Base-by-base conservation (phyloP, 2,888 invertebrate species). In the Athripsodes cinereus region DNA sequence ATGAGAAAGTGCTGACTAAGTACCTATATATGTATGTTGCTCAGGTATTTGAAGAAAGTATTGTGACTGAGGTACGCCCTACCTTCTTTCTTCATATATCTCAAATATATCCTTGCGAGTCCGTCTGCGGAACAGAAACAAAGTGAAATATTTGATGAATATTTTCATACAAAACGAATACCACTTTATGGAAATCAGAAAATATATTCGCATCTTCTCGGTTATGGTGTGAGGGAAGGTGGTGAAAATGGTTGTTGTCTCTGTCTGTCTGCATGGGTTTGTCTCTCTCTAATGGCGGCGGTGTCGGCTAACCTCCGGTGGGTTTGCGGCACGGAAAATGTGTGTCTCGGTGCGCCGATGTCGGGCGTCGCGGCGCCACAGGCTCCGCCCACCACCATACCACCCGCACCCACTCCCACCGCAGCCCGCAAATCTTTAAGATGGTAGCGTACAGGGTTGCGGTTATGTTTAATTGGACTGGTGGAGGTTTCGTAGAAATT, bases 281-380 rank as follows among this genome's bases (percentile, higher is more conserved):
- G 67, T 60, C 63, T 67, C 64, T 58, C 65, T 63, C 65, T 65
- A 66, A 65, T 72, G 74, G 78, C 78, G 78, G 78, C 76, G 57
- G 62, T 52, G 61, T 78, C 76, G 78, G 78, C 78, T 79, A 78
- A 78, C 79, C 79, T 74, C 74, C 74, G 76, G 78, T 75, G 76
- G 78, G 79, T 78, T 79, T 79, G 78, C 73, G 78, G 79, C 78
- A 75, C 77, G 73, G 77, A 76, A 78, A 78, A 78, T 78, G 78
- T 78, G 78, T 78, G 78, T 78, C 78, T 78, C 78, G 78, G 78
- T 78, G 78, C 76, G 77, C 78, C 78, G 77, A 76, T 74, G 62
- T 57, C 60, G 62, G 63, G 57, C 50, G 58, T 55, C 59, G 58
- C 58, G 59, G 77, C 75, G 77, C 77, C 60, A 53, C 63, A 51